Evolutionary conservation across 2,113 vertebrate species (phyloP).

Genomic region (Pungitius pungitius): DNA sequence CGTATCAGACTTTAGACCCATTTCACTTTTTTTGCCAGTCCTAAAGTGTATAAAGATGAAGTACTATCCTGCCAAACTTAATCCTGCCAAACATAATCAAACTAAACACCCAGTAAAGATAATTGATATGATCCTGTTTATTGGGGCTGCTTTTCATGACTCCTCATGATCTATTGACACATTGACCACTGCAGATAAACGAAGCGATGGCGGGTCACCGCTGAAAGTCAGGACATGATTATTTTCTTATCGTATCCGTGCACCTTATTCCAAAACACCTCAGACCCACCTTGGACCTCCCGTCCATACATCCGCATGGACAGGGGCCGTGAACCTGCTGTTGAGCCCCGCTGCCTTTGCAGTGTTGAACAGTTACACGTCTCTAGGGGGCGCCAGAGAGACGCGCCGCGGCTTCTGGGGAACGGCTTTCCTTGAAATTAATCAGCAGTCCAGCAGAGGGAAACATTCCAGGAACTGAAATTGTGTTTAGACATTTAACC

Average conservation of each 20-base stretch:
- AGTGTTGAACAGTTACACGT: too few species aligned
- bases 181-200: too few species aligned
- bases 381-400: slow-evolving; percentile 41
- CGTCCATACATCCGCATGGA: background rate
- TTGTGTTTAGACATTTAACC: slow-evolving; percentile 1
- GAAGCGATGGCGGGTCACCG: background rate
- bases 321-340: background rate
- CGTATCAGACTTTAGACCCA: background rate
- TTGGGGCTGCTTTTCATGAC: background rate
- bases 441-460: slow-evolving; percentile 24
- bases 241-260: background rate
- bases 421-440: slow-evolving; percentile 7
- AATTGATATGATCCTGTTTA: background rate
- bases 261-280: background rate
- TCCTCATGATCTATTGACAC: background rate
- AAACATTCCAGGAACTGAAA: slow-evolving; percentile 26
- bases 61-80: too few species aligned
- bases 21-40: background rate
- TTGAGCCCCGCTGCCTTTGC: background rate
- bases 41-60: background rate
- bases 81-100: too few species aligned
- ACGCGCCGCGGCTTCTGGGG: accelerated
- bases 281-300: background rate
- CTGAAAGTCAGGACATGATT: background rate
- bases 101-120: background rate